Evolutionary conservation across 2,797 vertebrate species (phyloP), one percentile per base, ranked within the genome.

Genomic region (Chaunax sp.): DNA sequence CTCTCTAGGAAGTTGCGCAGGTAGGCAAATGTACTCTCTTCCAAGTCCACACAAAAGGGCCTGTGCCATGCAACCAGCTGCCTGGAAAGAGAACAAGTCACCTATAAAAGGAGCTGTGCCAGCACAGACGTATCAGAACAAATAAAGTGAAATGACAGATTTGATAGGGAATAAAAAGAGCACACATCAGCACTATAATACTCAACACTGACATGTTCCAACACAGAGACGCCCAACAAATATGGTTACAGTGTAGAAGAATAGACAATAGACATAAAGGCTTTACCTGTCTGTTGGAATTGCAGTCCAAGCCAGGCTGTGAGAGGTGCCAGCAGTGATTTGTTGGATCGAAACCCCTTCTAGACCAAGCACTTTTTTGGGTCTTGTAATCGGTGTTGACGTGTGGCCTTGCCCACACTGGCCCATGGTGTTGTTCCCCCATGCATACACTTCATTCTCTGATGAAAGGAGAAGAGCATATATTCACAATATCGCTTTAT

Each of bases 391-490:
- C 3, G 95, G 95, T 26, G 94, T 95, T 2, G 95, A 94, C n/a
- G 90, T 90, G 81, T 95, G 94, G 6, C 95, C 94, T 82, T 95
- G 95, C 14, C 95, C 95, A 78, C 95, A 95, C 75, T 95, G 95
- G 6, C 95, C 95, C 95, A 95, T 95, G 28, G 95, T 94, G 78
- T 95, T 95, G 89, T 95, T 95, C 4, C 95, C 95, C 95, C 95
- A 95, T 1, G 95, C 94, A 25, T 95, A 95, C 52, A 95, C 95
- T 86, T 95, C 95, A 66, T 95, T 95, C 71, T 95, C 95, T 95
- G 67, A 61, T 2, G 23, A 67, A 33, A 54, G 67, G 5, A 65
- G 10, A 77, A 38, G 13, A 69, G 23, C 6, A 4, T 3, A 58
- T 2, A 55, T 30, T 73, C 35, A 13, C 35, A 10, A n/a, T n/a